Evolutionary conservation across 1,140 invertebrate genomes (phyloP).

Genomic region (Heterodera schachtii): DNA sequence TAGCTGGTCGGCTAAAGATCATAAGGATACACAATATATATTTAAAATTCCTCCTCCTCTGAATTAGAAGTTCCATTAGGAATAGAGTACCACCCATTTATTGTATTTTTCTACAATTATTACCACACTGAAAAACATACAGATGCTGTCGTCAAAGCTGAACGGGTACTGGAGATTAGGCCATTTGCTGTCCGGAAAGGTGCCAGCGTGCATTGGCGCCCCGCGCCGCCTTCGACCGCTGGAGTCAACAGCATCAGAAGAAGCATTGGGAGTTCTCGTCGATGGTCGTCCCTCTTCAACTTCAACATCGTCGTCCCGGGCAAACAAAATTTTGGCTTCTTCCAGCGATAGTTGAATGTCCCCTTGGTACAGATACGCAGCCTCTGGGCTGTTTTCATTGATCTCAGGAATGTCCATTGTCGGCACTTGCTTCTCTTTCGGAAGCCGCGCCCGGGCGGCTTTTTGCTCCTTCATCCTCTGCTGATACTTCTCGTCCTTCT

Average conservation of each 20-base stretch:
- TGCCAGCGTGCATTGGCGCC: not conserved
- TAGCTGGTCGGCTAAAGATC: conserved; percentile 2
- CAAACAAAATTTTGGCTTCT: not conserved
- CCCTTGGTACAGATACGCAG: not conserved
- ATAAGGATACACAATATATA: conserved; percentile 1
- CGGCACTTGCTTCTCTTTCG: too few species aligned
- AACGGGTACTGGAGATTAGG: not conserved
- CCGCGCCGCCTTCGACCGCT: not conserved
- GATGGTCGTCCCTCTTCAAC: too few species aligned
- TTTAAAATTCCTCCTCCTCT: not conserved
- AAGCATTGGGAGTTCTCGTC: too few species aligned
- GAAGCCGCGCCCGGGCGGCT: too few species aligned
- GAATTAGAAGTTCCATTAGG: not conserved
- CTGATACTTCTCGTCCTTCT: too few species aligned
- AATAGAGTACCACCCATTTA: not conserved
- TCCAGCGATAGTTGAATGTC: conserved; percentile 9
- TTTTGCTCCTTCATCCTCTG: too few species aligned
- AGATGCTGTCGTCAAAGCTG: conserved; percentile 16
- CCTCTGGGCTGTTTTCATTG: too few species aligned
- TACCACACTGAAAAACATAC: not conserved
- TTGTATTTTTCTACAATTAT: not conserved
- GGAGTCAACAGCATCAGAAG: not conserved
- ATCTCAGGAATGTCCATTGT: too few species aligned
- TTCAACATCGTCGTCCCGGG: not conserved
- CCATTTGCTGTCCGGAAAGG: conserved; percentile 9